A percentile compares a stretch with the other conserved stretches of the same genome.
Evolutionary conservation across 2,797 vertebrate genomes (phyloP).

Genomic region (Eulemur coronatus): DNA sequence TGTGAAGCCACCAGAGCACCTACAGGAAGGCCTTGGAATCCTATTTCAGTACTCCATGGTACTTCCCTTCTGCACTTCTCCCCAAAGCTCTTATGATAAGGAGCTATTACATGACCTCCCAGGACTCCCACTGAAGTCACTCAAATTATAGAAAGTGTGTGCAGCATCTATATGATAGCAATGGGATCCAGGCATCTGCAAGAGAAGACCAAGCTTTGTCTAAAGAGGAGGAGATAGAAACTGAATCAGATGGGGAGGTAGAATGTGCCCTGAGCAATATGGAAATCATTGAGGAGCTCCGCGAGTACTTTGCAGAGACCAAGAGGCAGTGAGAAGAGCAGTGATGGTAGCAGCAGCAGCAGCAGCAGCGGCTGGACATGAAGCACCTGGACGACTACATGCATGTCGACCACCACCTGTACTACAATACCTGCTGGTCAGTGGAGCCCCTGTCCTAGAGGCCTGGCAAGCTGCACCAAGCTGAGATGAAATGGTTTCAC

Average conservation of each 20-base stretch:
- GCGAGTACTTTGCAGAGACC: slow-evolving; percentile 91
- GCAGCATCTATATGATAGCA: neutral
- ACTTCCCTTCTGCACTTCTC: slow-evolving; percentile 37
- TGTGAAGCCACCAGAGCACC: slow-evolving; percentile 86
- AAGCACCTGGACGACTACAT: slow-evolving; percentile 81
- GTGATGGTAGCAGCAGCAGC: slow-evolving; percentile 84
- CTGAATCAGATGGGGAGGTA: slow-evolving; percentile 87
- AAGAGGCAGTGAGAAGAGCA: slow-evolving; percentile 89
- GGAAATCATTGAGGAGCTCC: slow-evolving; percentile 93
- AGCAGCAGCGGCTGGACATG: slow-evolving; percentile 88
- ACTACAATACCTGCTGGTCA: slow-evolving; percentile 77
- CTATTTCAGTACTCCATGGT: slow-evolving; percentile 68
- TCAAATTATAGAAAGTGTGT: fast-evolving
- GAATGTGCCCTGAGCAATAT: slow-evolving; percentile 92
- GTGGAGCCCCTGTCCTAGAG: slow-evolving; percentile 86
- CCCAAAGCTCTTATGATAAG: slow-evolving; percentile 79
- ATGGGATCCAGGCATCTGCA: neutral
- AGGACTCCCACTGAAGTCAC: neutral
- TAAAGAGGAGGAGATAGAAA: slow-evolving; percentile 69
- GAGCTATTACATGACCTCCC: neutral
- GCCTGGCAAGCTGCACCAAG: slow-evolving; percentile 88
- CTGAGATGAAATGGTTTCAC: slow-evolving; percentile 88
- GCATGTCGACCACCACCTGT: slow-evolving; percentile 89
- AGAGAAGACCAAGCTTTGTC: slow-evolving; percentile 37
- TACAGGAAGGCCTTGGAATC: slow-evolving; percentile 88